These are phyloP conservation scores for Alsophila aescularia DNA, from an alignment of 2,888 invertebrate genomes.

Conservation along the genomic window DNA sequence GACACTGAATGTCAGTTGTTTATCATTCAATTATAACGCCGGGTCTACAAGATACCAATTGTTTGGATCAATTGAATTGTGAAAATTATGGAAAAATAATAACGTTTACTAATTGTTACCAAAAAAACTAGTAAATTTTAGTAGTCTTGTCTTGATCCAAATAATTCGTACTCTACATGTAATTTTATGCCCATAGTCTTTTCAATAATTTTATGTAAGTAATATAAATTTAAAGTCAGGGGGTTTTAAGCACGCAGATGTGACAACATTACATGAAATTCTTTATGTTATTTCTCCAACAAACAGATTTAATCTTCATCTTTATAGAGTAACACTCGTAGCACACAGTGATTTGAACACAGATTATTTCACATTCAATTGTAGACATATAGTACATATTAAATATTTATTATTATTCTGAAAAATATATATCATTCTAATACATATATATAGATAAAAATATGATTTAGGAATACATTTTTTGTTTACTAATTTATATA, in stretches of 20 bases:
- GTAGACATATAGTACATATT: conserved; percentile 70
- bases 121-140: conserved; percentile 6
- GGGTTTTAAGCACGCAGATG: conserved; percentile 30
- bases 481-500: conserved; percentile 57
- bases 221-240: conserved; percentile 16
- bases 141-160: conserved; percentile 29
- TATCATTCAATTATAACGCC: conserved; percentile 38
- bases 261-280: conserved; percentile 38
- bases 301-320: conserved; percentile 57
- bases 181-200: conserved; percentile 27
- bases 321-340: conserved; percentile 70
- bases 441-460: conserved; percentile 55
- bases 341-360: conserved; percentile 73
- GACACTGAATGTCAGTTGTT: conserved; percentile 46
- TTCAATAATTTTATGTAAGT: neutral
- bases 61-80: conserved; percentile 31
- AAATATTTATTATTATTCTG: conserved; percentile 63
- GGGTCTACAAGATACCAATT: conserved; percentile 29
- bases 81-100: conserved; percentile 37
- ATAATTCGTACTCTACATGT: conserved; percentile 22
- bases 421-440: conserved; percentile 69
- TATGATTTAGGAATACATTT: conserved; percentile 69
- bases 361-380: conserved; percentile 73
- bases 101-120: conserved; percentile 26
- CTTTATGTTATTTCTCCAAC: conserved; percentile 41